Percentiles rank a stretch among this genome's conserved stretches.
phyloP scores from a whole-genome alignment of 1,140 invertebrate species.

The Ylistrum balloti region DNA sequence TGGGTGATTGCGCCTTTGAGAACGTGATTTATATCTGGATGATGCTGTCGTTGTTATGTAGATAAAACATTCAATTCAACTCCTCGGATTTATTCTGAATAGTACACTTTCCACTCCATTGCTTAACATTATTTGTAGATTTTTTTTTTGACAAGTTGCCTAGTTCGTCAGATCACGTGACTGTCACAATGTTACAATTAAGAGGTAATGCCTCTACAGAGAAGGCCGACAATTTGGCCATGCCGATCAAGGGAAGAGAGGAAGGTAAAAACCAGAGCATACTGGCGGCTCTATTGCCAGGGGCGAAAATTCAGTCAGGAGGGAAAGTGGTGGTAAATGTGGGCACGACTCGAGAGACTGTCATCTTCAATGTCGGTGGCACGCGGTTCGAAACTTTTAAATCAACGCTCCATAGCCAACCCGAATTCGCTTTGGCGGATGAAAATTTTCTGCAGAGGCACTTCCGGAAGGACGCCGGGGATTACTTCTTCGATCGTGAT shows the following conservation, averaged over 20 bases:
- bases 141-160: neutral
- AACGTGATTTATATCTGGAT: neutral
- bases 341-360: slow-evolving; percentile 54
- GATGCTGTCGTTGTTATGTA: neutral
- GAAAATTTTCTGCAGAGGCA: slow-evolving; percentile 70
- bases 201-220: neutral
- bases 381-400: slow-evolving; percentile 72
- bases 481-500: slow-evolving; percentile 77
- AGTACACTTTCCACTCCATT: neutral
- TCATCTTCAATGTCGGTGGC: slow-evolving; percentile 73
- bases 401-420: slow-evolving; percentile 67
- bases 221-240: neutral
- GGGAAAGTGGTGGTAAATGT: slow-evolving; percentile 56
- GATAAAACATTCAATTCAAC: neutral
- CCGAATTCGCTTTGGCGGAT: slow-evolving; percentile 64
- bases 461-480: slow-evolving; percentile 87
- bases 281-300: slow-evolving; percentile 58
- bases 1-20: neutral
- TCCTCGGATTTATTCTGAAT: neutral
- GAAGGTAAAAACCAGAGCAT: neutral
- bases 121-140: neutral
- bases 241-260: neutral
- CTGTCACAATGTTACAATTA: neutral
- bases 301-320: slow-evolving; percentile 56
- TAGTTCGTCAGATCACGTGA: neutral